Percentiles rank a stretch among this genome's conserved stretches.
phyloP scores from a whole-genome alignment of 2,888 invertebrate species.

The Chymomyza fuscimana region DNA sequence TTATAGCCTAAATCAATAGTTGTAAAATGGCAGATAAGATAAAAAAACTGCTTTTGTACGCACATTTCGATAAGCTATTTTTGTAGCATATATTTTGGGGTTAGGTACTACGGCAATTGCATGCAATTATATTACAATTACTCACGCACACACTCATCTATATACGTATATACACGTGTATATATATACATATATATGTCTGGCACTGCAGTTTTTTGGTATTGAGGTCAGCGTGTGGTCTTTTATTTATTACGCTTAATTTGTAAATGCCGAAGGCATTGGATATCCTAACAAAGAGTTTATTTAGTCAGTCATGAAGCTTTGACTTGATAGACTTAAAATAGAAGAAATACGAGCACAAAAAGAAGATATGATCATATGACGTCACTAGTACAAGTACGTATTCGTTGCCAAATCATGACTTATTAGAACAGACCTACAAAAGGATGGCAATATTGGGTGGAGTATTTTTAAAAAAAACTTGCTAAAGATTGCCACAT shows the following conservation, averaged over 20 bases:
- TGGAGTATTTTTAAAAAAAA: no score
- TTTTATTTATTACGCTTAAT: constrained; percentile 63
- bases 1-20: constrained; percentile 45
- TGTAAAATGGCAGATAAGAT: constrained; percentile 55
- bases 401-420: no score
- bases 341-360: background rate
- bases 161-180: background rate
- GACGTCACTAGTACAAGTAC: no score
- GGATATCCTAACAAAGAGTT: background rate
- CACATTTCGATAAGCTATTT: constrained; percentile 8
- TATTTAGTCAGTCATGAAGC: background rate
- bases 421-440: no score
- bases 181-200: constrained; percentile 1
- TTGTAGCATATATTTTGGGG: constrained; percentile 50
- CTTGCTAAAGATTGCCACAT: no score
- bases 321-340: background rate
- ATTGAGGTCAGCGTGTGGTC: constrained; percentile 33
- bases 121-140: constrained; percentile 35
- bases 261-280: constrained; percentile 62
- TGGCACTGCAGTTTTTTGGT: constrained; percentile 12
- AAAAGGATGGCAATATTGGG: no score
- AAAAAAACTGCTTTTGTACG: constrained; percentile 5
- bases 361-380: no score
- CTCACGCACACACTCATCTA: constrained; percentile 6
- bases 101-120: background rate